Evolutionary conservation across 92 coral and sea anemone genomes (phyloP), one percentile per base, ranked within the genome.

Genomic region (Bergia sp.): DNA sequence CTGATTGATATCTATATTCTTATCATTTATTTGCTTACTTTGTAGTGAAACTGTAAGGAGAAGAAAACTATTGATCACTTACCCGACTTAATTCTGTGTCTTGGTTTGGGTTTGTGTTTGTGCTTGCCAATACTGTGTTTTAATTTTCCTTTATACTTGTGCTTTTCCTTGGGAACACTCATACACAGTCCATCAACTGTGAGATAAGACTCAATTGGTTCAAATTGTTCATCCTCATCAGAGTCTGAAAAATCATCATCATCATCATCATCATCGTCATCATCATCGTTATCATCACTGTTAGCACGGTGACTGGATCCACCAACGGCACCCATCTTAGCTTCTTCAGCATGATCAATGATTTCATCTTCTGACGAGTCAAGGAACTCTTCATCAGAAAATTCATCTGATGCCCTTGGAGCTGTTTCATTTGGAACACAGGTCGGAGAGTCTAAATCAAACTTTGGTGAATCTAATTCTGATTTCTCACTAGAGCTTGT

Each of bases 301-400:
- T 0, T 21, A 20, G 44, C 8, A 9, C 44, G 23, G 16, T 69
- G 78, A 45, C 37, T 47, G 42, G 95, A 89, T n/a, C 96, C 93
- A 29, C 96, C 95, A 11, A 94, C 94, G n/a, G 96, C 94, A 66
- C 97, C 96, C 81, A 90, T 64, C 69, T 89, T 93, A 40, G 94
- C 99, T 57, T 97, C 98, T 40, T 90, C 94, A 75, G 92, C 96
- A 87, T 91, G 93, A 91, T 93, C 93, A n/a, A 91, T 93, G 18
- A 94, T 89, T 77, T 96, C 93, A 91, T 94, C 98, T 49, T 97
- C 98, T 66, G 93, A 92, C 5, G 96, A 96, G 50, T 96, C 97
- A 37, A 90, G 81, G 79, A 92, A 96, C 58, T 93, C 96, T 66
- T 89, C 98, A 37, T 82, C 94, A 21, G 90, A 93, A 37, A 71